Conservation (phyloP, 1,140 invertebrate genomes). For the Saccostrea cuccullata region DNA sequence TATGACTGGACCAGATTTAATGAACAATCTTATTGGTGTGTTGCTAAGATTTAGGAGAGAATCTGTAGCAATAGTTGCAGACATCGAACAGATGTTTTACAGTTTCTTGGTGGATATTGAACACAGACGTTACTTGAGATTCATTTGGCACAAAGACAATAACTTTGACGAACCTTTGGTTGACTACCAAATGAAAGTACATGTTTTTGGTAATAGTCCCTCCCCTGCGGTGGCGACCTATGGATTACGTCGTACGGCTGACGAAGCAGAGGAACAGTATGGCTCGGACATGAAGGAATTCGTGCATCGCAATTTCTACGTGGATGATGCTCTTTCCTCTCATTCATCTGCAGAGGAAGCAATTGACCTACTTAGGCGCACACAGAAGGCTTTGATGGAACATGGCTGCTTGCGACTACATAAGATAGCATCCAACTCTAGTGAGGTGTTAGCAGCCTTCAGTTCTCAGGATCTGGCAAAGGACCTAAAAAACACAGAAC, state of each 20-base stretch:
- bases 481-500: constrained; percentile 27
- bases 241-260: constrained; percentile 45
- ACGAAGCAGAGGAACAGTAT: constrained; percentile 41
- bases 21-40: no score
- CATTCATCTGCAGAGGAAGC: constrained; percentile 23
- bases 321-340: constrained; percentile 42
- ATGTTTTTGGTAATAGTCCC: constrained; percentile 57
- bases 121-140: no score
- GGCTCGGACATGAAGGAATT: not conserved
- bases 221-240: constrained; percentile 54
- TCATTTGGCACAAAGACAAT: constrained; percentile 27
- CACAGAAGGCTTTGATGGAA: constrained; percentile 25
- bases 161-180: constrained; percentile 17
- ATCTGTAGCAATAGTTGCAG: no score
- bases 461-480: constrained; percentile 36
- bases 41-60: no score
- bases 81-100: no score
- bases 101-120: no score
- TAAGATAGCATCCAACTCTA: constrained; percentile 48
- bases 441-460: constrained; percentile 41
- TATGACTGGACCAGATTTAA: no score
- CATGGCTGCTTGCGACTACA: constrained; percentile 36
- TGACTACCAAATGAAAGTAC: constrained; percentile 58
- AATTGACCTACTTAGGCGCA: not conserved
- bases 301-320: constrained; percentile 44